Evolutionary conservation across 2,888 invertebrate species (phyloP).

Genomic region (Hydraecia micacea): DNA sequence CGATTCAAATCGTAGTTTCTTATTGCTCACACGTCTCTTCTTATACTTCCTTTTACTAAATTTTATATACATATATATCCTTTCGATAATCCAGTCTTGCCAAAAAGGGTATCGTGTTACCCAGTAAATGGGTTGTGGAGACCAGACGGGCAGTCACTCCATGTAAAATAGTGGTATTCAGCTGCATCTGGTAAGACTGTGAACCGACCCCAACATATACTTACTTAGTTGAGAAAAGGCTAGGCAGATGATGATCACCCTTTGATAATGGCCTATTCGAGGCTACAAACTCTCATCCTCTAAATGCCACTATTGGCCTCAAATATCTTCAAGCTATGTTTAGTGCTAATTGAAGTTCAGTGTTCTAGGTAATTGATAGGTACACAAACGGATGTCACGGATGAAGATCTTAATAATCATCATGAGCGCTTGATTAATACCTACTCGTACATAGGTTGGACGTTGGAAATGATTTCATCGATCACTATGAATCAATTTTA

Average conservation of each 20-base stretch:
- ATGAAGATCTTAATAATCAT: constrained; percentile 17
- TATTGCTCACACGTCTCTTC: no score
- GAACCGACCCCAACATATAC: background rate
- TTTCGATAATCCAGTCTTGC: background rate
- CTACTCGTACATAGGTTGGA: background rate
- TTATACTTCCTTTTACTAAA: background rate
- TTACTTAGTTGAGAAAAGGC: no score
- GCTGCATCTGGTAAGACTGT: background rate
- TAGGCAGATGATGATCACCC: background rate
- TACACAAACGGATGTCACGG: constrained; percentile 23
- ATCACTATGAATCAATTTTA: constrained; percentile 6
- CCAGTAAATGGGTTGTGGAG: no score
- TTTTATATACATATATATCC: background rate
- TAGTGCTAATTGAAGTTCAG: constrained; percentile 20
- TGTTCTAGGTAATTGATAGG: constrained; percentile 29
- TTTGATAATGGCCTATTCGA: background rate
- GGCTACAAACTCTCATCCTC: no score
- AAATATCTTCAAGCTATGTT: background rate
- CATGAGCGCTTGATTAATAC: constrained; percentile 14
- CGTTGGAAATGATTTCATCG: constrained; percentile 13
- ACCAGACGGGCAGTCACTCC: background rate
- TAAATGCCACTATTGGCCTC: no score
- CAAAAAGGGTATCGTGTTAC: background rate
- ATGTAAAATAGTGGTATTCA: background rate
- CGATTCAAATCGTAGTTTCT: background rate